phyloP scores from a whole-genome alignment of 1,140 invertebrate species.

The Portunus trituberculatus region DNA sequence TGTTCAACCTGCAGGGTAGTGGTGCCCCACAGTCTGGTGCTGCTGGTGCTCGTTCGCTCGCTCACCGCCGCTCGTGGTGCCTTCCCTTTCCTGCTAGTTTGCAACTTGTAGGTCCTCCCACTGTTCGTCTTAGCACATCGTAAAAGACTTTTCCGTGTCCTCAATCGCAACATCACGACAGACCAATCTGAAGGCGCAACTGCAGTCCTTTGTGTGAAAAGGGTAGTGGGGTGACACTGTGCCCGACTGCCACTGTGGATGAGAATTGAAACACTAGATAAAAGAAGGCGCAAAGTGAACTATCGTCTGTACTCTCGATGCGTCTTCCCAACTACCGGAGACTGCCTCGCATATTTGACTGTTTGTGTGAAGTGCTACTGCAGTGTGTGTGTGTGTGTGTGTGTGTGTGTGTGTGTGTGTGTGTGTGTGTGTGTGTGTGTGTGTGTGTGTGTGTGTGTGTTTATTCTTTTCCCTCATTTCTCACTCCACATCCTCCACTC shows the following conservation, averaged over 20 bases:
- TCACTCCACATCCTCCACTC: not conserved
- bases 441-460: constrained; percentile 11
- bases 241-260: not conserved
- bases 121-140: not conserved
- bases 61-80: not conserved
- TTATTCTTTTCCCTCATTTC: not conserved
- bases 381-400: no score
- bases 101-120: not conserved
- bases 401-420: not conserved
- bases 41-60: constrained; percentile 30
- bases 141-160: not conserved
- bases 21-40: constrained; percentile 35
- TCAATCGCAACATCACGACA: not conserved
- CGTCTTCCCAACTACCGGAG: not conserved
- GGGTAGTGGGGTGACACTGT: not conserved
- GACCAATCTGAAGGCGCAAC: not conserved
- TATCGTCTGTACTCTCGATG: not conserved
- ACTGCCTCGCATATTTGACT: not conserved
- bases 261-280: not conserved
- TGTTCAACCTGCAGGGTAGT: constrained; percentile 33
- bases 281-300: not conserved
- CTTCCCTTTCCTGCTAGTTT: constrained; percentile 26
- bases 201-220: not conserved
- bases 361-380: no score
- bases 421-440: not conserved